Conservation (phyloP, 2,113 vertebrate species). For the Globicephala melas region DNA sequence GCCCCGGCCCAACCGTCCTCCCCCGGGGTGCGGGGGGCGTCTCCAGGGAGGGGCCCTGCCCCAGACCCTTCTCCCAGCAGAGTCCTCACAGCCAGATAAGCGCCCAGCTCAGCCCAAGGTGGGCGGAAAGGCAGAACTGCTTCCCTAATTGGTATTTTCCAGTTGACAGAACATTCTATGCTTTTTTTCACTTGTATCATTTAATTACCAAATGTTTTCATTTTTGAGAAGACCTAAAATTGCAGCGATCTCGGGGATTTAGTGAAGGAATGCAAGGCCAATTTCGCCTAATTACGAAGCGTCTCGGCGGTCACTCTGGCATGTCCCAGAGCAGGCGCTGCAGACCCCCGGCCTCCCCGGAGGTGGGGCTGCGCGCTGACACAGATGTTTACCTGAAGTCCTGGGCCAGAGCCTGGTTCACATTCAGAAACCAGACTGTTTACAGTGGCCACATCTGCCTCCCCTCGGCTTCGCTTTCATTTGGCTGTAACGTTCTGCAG, state of each 20-base stretch:
- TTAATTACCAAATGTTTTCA: conserved; percentile 52
- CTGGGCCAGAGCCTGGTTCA: conserved; percentile 54
- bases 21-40: background rate
- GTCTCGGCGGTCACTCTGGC: conserved; percentile 52
- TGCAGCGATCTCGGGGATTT: conserved; percentile 60
- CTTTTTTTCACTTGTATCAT: background rate
- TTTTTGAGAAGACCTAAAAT: conserved; percentile 46
- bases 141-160: conserved; percentile 24
- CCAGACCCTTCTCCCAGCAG: background rate
- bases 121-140: background rate
- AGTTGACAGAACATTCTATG: conserved; percentile 21
- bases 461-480: background rate
- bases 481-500: background rate
- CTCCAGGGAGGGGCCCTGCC: background rate
- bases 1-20: background rate
- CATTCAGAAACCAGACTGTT: conserved; percentile 64
- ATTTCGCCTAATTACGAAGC: conserved; percentile 57
- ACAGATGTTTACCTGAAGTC: conserved; percentile 58
- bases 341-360: conserved; percentile 38
- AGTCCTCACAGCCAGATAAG: background rate
- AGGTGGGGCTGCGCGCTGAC: background rate
- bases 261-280: conserved; percentile 43
- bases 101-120: background rate
- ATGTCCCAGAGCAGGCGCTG: conserved; percentile 52
- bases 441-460: conserved; percentile 32